phyloP scores from a whole-genome alignment of 2,113 vertebrate species.

The Dicrurus megarhynchus region DNA sequence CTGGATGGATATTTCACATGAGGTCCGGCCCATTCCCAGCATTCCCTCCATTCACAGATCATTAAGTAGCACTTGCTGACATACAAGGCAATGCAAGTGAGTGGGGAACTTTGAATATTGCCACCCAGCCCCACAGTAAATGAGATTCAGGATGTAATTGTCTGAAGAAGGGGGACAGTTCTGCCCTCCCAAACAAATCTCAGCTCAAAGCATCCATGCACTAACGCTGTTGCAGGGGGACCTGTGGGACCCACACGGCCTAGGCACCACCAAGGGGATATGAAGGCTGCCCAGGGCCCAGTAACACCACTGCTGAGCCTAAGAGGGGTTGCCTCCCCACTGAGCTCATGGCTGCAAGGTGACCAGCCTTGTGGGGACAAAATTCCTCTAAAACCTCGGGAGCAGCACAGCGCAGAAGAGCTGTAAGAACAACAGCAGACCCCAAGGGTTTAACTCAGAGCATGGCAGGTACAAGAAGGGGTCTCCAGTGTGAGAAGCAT shows the following conservation, averaged over 20 bases:
- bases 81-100: slow-evolving; percentile 59
- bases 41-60: slow-evolving; percentile 67
- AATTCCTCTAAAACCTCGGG: not conserved
- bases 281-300: not conserved
- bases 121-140: not conserved
- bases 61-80: slow-evolving; percentile 61
- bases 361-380: not conserved
- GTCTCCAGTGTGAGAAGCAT: not conserved
- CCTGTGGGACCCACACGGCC: accelerated
- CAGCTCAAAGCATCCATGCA: not conserved
- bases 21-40: slow-evolving; percentile 51
- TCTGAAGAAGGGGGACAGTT: not conserved
- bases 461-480: not conserved
- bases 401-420: not conserved
- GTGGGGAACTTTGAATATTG: slow-evolving; percentile 41
- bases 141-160: not conserved
- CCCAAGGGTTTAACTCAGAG: accelerated
- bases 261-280: not conserved
- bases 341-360: not conserved
- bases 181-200: not conserved
- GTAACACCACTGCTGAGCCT: not conserved
- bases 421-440: not conserved
- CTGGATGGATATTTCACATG: slow-evolving; percentile 36
- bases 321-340: not conserved
- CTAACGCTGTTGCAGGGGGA: accelerated